These are phyloP conservation scores for Digitonthophagus gazella DNA, from an alignment of 2,888 invertebrate genomes.

Conservation along the genomic window DNA sequence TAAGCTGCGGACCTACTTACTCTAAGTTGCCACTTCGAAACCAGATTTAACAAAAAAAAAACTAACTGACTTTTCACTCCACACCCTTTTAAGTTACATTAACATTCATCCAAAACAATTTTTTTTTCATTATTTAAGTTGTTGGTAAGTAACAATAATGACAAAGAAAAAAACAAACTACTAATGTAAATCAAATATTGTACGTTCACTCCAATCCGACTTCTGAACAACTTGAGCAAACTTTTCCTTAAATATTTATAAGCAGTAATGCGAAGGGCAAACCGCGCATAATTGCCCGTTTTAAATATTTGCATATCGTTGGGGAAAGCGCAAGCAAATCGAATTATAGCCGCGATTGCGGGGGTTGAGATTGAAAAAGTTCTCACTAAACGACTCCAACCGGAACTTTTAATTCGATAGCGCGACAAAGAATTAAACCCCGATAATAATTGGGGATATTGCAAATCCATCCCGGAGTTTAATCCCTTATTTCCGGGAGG, in stretches of 20 bases:
- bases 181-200: too few species aligned
- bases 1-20: conserved; percentile 13
- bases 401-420: neutral
- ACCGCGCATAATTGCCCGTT: conserved; percentile 25
- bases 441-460: neutral
- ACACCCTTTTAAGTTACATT: neutral
- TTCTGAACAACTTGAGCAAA: neutral
- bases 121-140: too few species aligned
- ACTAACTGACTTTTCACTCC: neutral
- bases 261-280: conserved; percentile 27
- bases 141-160: neutral
- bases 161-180: too few species aligned
- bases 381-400: neutral
- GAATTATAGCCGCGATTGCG: neutral
- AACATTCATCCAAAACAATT: too few species aligned
- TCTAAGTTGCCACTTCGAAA: neutral
- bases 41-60: neutral
- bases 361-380: neutral
- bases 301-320: conserved; percentile 26
- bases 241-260: conserved; percentile 25
- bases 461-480: too few species aligned
- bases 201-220: too few species aligned
- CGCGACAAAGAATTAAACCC: neutral
- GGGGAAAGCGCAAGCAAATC: neutral
- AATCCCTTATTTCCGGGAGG: too few species aligned